A percentile compares a stretch with the other conserved stretches of the same genome.
Evolutionary conservation across 2,888 invertebrate species (phyloP).

Genomic region (Bombyx huttoni): DNA sequence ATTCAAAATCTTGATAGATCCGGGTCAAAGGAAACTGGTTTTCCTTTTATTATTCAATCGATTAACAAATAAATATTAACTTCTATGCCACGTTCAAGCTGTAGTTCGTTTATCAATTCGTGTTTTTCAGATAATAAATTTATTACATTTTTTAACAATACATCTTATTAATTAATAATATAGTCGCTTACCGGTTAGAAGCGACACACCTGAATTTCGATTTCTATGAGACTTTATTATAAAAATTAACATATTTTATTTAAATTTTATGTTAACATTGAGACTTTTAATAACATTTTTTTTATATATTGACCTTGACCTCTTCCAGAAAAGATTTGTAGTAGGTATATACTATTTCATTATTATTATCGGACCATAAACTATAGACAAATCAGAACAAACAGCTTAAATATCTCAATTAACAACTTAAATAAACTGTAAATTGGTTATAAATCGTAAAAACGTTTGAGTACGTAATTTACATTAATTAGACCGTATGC

Average conservation of each 20-base stretch:
- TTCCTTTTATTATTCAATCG: conserved; percentile 27
- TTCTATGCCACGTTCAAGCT: conserved; percentile 2
- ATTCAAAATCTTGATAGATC: conserved; percentile 39
- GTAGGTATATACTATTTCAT: background rate
- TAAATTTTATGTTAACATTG: background rate
- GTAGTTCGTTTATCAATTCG: background rate
- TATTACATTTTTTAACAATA: background rate
- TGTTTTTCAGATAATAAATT: background rate
- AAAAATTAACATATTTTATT: too few species aligned
- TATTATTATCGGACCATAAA: background rate
- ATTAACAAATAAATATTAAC: conserved; percentile 19
- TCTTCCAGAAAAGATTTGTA: background rate
- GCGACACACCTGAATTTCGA: background rate
- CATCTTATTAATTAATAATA: background rate
- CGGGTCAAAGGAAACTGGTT: conserved; percentile 57
- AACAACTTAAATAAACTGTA: too few species aligned
- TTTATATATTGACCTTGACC: conserved; percentile 2
- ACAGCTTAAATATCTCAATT: too few species aligned
- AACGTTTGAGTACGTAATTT: too few species aligned
- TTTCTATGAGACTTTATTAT: background rate
- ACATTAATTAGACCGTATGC: too few species aligned
- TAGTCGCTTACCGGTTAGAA: background rate
- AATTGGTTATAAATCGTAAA: too few species aligned
- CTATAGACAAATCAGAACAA: too few species aligned
- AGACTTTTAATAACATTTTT: background rate